phyloP scores from a whole-genome alignment of 2,888 invertebrate genomes.

The Dasypolia templi region DNA sequence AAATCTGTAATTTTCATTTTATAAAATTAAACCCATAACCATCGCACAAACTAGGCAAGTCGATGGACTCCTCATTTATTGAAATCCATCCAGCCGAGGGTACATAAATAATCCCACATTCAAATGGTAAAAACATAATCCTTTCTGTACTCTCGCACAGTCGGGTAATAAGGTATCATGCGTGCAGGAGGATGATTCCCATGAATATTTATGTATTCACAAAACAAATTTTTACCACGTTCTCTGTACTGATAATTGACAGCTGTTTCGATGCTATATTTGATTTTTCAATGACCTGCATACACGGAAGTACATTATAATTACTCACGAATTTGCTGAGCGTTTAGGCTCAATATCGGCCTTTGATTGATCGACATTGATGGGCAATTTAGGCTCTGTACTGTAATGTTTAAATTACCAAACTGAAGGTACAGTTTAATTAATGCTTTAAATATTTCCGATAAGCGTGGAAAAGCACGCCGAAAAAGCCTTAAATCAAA shows the following conservation, averaged over 20 bases:
- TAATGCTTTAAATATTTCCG: not conserved
- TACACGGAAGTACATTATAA: conserved; percentile 20
- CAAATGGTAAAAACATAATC: not conserved
- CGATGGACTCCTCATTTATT: not conserved
- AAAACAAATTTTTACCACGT: not conserved
- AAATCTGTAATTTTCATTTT: too few species aligned
- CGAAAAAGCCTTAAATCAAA: too few species aligned
- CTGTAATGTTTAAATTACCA: conserved; percentile 2
- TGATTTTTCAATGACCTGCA: not conserved
- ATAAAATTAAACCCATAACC: too few species aligned
- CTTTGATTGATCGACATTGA: conserved; percentile 16
- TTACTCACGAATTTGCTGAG: conserved; percentile 30
- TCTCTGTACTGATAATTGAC: not conserved
- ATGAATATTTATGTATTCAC: not conserved
- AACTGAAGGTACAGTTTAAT: too few species aligned
- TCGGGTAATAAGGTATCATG: not conserved
- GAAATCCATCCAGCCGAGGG: not conserved
- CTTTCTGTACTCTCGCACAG: not conserved
- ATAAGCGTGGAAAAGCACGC: not conserved
- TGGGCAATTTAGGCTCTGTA: not conserved
- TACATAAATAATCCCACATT: not conserved
- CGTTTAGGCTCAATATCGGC: not conserved
- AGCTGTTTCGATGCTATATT: conserved; percentile 2
- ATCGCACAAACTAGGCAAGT: too few species aligned
- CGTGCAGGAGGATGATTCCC: too few species aligned